Evolutionary conservation across 2,113 vertebrate genomes (phyloP), one percentile per base, ranked within the genome.

Genomic region (Gadus macrocephalus): DNA sequence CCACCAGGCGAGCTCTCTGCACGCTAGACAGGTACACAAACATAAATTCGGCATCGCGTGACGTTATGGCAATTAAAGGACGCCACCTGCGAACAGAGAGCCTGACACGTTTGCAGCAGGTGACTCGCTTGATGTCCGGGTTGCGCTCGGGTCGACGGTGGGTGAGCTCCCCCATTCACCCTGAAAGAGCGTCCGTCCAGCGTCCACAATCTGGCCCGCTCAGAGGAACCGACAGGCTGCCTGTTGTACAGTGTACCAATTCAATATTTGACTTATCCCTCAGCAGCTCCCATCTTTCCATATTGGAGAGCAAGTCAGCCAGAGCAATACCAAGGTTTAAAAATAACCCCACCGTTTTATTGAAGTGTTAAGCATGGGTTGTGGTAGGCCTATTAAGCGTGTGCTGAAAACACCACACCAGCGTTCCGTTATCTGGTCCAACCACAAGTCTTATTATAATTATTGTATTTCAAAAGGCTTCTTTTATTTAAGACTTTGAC

Each of bases 71-170:
- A 62, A 20, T 20, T 20, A 20, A 0, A 68, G 55, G 75, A 31
- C 72, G 69, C 79, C 81, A 85, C 83, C 80, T 84, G 83, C 81
- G 80, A 80, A 73, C 73, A 56, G 1, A 62, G 74, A 73, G 61
- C 64, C 80, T 66, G 64, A 77, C 28, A 49, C 64, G 27, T 20
- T 28, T 20, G 62, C 53, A 67, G 70, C 62, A 76, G 78, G 63
- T 68, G 76, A 72, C n/a, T 67, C 72, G 35, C 70, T 75, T 82
- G 73, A 12, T 49, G 59, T 19, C 77, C 53, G 8, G 62, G 76
- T 75, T 83, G 75, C 79, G 71, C 73, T 74, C 49, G 16, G 16
- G 81, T 82, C 81, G 81, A 72, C 78, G 78, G 35, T 62, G 53
- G 75, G 35, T 68, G 64, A 31, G 53, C 66, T 12, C 66, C 70